Evolutionary conservation across 2,797 vertebrate genomes (phyloP).

Genomic region (Phoxinus dragarum): DNA sequence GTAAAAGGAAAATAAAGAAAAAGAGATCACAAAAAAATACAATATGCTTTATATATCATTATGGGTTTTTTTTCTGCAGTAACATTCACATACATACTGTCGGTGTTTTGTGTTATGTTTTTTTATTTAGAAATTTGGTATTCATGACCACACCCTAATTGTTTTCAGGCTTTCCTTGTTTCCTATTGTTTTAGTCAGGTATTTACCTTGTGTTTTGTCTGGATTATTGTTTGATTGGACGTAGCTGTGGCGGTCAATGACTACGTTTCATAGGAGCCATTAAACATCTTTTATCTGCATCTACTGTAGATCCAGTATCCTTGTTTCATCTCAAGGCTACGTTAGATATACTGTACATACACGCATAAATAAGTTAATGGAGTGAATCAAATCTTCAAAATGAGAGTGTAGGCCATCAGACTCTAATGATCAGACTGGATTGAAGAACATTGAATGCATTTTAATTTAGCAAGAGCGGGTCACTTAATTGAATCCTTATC

Average conservation of each 20-base stretch:
- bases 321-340: too few species aligned
- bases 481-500: slow-evolving; percentile 59
- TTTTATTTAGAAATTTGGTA: background rate
- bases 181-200: background rate
- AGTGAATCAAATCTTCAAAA: background rate
- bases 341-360: too few species aligned
- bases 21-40: too few species aligned
- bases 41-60: too few species aligned
- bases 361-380: background rate
- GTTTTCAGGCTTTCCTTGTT: background rate
- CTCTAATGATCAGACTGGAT: slow-evolving; percentile 22
- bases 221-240: background rate
- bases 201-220: background rate
- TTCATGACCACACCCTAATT: background rate
- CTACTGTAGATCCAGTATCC: background rate
- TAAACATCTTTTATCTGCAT: background rate
- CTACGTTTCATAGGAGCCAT: background rate
- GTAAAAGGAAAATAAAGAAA: background rate
- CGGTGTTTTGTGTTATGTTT: background rate
- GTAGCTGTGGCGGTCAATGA: background rate
- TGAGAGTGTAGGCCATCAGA: slow-evolving; percentile 24
- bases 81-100: too few species aligned
- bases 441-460: slow-evolving; percentile 36
- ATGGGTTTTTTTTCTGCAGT: too few species aligned
- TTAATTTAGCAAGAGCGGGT: slow-evolving; percentile 27